These are phyloP conservation scores for Trachelipus rathkii DNA, from an alignment of 1,140 invertebrate species.

Conservation along the genomic window DNA sequence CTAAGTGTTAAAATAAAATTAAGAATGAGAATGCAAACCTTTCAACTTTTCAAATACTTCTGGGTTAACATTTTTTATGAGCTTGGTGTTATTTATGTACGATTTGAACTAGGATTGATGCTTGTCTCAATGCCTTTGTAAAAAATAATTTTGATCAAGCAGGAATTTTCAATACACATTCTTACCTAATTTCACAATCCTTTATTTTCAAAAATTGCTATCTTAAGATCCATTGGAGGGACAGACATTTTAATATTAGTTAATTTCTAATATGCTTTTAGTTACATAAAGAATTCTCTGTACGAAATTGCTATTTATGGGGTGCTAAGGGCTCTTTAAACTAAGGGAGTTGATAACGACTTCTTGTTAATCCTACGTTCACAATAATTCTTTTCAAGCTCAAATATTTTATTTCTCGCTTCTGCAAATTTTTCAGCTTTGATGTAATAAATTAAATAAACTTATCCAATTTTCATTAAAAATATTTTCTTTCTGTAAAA, in stretches of 20 bases:
- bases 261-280: no score
- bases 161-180: constrained; percentile 66
- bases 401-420: constrained; percentile 29
- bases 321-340: constrained; percentile 29
- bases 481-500: constrained; percentile 25
- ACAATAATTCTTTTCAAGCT: constrained; percentile 32
- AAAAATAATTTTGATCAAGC: constrained; percentile 73
- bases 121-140: constrained; percentile 65
- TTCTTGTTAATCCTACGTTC: constrained; percentile 33
- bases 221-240: constrained; percentile 47
- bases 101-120: constrained; percentile 63
- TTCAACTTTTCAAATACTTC: constrained; percentile 75
- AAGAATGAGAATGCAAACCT: constrained; percentile 66
- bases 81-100: constrained; percentile 61
- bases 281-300: constrained; percentile 34
- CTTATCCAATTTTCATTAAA: constrained; percentile 36
- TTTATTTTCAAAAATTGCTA: constrained; percentile 44
- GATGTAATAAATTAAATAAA: constrained; percentile 29
- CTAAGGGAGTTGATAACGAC: constrained; percentile 30
- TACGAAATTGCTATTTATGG: constrained; percentile 37
- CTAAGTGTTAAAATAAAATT: no score
- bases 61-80: constrained; percentile 70
- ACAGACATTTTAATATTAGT: constrained; percentile 38
- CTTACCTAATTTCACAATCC: constrained; percentile 49
- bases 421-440: constrained; percentile 24